These are phyloP conservation scores for Pristionchus fissidentatus DNA, from an alignment of 2,888 invertebrate species.

Conservation along the genomic window DNA sequence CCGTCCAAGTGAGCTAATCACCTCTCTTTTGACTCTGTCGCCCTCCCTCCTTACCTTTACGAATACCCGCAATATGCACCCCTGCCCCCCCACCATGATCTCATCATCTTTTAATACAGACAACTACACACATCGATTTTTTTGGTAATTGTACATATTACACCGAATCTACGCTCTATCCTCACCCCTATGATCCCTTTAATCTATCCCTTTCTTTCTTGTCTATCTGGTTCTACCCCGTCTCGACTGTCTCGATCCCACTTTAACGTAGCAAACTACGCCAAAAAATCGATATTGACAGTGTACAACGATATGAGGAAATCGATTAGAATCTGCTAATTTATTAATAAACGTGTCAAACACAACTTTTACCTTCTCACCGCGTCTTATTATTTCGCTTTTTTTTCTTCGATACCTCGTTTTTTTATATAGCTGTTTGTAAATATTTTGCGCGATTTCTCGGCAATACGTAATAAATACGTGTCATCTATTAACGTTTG, in stretches of 20 bases:
- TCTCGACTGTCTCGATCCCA: no score
- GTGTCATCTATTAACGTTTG: constrained; percentile 30
- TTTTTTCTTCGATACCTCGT: not conserved
- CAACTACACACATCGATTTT: constrained; percentile 1
- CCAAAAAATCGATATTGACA: not conserved
- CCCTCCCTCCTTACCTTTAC: no score
- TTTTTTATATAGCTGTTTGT: not conserved
- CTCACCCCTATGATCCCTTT: not conserved
- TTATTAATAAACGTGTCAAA: constrained; percentile 5
- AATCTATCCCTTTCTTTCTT: constrained; percentile 4
- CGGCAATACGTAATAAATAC: constrained; percentile 13
- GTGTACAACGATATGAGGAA: not conserved
- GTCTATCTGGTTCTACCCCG: not conserved
- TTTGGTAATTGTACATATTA: constrained; percentile 38
- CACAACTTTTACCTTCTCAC: not conserved
- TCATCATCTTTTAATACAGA: no score
- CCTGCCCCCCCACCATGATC: no score
- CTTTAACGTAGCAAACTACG: constrained; percentile 13
- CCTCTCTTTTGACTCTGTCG: not conserved
- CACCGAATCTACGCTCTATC: not conserved
- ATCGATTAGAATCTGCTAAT: not conserved
- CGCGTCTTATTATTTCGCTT: constrained; percentile 37
- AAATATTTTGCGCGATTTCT: constrained; percentile 20
- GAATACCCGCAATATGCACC: no score
- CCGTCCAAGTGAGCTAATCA: constrained; percentile 24